Base-by-base conservation (phyloP, 2,797 vertebrate species). In the Distichodus sexfasciatus region DNA sequence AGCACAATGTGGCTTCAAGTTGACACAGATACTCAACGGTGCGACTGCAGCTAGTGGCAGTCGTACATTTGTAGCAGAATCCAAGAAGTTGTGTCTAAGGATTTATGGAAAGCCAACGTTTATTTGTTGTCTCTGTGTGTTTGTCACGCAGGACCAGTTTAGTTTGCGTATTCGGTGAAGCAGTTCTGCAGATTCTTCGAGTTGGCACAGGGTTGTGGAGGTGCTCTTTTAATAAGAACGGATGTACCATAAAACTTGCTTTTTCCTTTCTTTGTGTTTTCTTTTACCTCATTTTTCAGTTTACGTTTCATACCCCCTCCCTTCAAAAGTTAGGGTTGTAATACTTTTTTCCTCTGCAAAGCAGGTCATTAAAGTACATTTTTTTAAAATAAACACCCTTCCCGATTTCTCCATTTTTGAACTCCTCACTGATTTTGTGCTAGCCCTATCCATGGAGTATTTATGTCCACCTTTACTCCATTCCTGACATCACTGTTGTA, bases 121-220 rank as follows among this genome's bases (percentile, higher is more conserved):
- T 88, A 87, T 88, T 86, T 87, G 83, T 87, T 87, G 85, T 90
- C 85, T 81, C 75, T 86, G 86, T 88, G 86, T 89, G 85, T 88
- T 89, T 87, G 79, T 86, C 82, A 82, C 80, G 81, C 78, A 84
- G 83, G 82, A 82, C 78, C 84, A 83, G 85, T 90, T 92, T 82
- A 90, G 90, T 81, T 83, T 85, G 81, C 84, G 82, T 83, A 78
- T 85, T 75, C 48, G 61, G 83, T 79, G 76, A 80, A 82, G 83
- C 84, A 86, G 85, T 82, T 77, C 75, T 82, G 84, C 76, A 73
- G 62, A 75, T 83, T 74, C 78, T 80, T 81, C 71, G 59, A 75
- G 81, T 79, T 73, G 54, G 60, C 41, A 61, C 66, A 69, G 76
- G 84, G 81, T 28, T 43, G 62, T 51, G 62, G 81, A 80, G 76